Percentiles rank a stretch among this genome's conserved stretches.
Evolutionary conservation across 2,797 vertebrate genomes (phyloP).

Genomic region (Dendrocincla tyrannina): DNA sequence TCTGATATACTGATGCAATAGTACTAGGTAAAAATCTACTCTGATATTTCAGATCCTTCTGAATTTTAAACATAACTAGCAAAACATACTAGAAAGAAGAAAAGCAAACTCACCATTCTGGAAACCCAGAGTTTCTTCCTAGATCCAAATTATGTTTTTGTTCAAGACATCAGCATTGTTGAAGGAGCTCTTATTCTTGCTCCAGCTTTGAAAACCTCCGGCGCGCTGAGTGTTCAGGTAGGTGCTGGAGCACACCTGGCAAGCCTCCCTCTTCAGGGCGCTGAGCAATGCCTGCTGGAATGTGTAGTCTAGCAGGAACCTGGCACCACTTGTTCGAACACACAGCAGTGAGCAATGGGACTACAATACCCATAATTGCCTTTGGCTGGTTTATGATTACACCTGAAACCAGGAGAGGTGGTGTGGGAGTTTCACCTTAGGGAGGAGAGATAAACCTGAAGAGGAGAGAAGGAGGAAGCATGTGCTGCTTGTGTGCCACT

Average conservation of each 20-base stretch:
- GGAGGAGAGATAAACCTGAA: background rate
- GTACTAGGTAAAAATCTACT: background rate
- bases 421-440: constrained; percentile 64
- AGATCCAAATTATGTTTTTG: background rate
- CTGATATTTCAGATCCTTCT: background rate
- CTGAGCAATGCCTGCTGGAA: constrained; percentile 59
- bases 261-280: background rate
- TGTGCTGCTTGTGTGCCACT: background rate
- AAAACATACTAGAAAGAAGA: background rate
- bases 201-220: background rate
- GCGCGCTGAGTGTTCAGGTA: background rate
- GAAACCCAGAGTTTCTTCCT: constrained; percentile 23
- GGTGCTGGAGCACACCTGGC: constrained; percentile 28
- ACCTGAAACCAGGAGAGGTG: constrained; percentile 72
- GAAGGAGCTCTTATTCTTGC: background rate
- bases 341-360: background rate
- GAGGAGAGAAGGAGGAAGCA: background rate
- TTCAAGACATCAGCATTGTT: constrained; percentile 10
- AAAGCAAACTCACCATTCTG: constrained; percentile 66
- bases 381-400: constrained; percentile 11
- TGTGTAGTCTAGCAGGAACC: constrained; percentile 44
- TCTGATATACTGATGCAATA: background rate
- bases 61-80: background rate
- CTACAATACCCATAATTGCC: constrained; percentile 75
- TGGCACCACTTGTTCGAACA: background rate